Evolutionary conservation across 2,888 invertebrate species (phyloP).

Genomic region (Scaptomyza cyrtandrae): DNA sequence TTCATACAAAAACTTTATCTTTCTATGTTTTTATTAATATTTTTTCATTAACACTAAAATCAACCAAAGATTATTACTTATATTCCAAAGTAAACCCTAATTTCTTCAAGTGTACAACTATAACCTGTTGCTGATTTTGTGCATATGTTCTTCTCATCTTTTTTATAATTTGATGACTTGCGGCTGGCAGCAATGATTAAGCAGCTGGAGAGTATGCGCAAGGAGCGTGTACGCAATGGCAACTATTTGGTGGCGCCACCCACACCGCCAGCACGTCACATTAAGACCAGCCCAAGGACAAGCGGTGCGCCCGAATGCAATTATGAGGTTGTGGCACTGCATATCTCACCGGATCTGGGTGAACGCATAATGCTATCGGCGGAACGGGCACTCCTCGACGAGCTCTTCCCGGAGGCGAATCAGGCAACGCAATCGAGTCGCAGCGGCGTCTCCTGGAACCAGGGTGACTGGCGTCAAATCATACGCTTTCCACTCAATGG

Average conservation of each 20-base stretch:
- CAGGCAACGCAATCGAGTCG: constrained; percentile 91
- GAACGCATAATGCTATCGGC: constrained; percentile 92
- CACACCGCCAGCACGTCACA: constrained; percentile 82
- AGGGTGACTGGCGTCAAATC: constrained; percentile 92
- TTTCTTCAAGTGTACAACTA: background rate
- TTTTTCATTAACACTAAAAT: no score
- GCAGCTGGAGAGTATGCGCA: constrained; percentile 90
- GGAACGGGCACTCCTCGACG: constrained; percentile 90
- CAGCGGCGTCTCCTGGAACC: constrained; percentile 92
- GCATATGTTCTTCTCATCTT: no score
- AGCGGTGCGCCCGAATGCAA: constrained; percentile 83
- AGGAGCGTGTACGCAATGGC: constrained; percentile 88
- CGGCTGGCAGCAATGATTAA: constrained; percentile 88
- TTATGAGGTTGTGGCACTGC: constrained; percentile 93
- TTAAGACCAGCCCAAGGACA: constrained; percentile 79
- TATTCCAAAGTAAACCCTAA: no score
- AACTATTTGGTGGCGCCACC: constrained; percentile 85
- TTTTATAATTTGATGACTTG: no score
- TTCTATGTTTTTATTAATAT: no score
- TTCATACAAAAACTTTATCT: no score
- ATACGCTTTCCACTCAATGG: constrained; percentile 94
- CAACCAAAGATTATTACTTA: no score
- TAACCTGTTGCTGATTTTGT: constrained; percentile 31
- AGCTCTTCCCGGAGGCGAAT: constrained; percentile 91
- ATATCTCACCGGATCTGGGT: constrained; percentile 90